Evolutionary conservation across 2,888 invertebrate species (phyloP).

Genomic region (Portevinia maculata): DNA sequence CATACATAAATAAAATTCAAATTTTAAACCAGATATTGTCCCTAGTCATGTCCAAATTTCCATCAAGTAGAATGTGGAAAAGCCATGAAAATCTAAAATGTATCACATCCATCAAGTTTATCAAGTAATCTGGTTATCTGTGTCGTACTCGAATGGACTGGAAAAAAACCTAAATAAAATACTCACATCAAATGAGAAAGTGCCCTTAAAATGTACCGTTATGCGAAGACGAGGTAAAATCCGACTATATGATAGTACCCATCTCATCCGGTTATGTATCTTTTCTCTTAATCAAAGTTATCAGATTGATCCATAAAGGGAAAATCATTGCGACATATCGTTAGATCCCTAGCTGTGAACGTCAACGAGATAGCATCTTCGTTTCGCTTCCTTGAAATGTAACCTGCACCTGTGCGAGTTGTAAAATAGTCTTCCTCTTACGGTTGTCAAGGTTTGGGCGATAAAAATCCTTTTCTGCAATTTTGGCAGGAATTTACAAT

Average conservation of each 20-base stretch:
- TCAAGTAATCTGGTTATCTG: conserved; percentile 52
- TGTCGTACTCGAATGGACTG: neutral
- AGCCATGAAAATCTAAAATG: conserved; percentile 44
- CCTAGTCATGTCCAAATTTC: neutral
- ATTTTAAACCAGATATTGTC: conserved; percentile 10
- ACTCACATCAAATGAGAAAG: no score
- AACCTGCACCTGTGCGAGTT: conserved; percentile 9
- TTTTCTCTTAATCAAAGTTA: conserved; percentile 54
- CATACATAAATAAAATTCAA: neutral
- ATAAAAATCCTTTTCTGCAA: conserved; percentile 54
- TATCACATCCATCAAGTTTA: conserved; percentile 56
- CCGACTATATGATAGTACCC: conserved; percentile 15
- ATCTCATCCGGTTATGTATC: conserved; percentile 5
- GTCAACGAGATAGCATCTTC: conserved; percentile 32
- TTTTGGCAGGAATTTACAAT: conserved; percentile 65
- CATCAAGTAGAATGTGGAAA: conserved; percentile 28
- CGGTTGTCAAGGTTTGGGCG: conserved; percentile 27
- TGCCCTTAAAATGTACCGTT: no score
- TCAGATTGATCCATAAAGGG: conserved; percentile 68
- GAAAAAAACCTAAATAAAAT: neutral
- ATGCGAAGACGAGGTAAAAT: conserved; percentile 1
- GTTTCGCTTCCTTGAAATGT: conserved; percentile 1
- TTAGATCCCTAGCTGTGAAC: conserved; percentile 34
- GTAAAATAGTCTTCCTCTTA: conserved; percentile 27
- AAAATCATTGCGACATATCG: conserved; percentile 53